Conservation (phyloP, 2,888 invertebrate genomes). For the Hypena proboscidalis region DNA sequence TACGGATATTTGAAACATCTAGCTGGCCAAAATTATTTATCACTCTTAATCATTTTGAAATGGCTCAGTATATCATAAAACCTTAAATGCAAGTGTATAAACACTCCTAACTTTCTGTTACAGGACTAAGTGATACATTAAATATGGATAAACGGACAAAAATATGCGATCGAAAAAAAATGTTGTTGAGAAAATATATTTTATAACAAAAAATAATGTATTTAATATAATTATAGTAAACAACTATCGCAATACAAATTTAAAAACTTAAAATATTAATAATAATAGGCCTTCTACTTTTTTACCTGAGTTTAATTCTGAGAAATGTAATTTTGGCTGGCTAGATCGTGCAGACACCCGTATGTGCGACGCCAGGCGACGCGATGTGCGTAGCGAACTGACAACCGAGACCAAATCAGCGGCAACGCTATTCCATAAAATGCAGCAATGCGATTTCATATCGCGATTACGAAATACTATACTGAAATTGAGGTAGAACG, state of each 20-base stretch:
- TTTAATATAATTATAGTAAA: background rate
- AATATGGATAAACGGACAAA: background rate
- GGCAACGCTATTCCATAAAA: too few species aligned
- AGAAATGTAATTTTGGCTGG: too few species aligned
- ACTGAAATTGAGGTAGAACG: too few species aligned
- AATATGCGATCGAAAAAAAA: background rate
- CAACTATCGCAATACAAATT: conserved; percentile 1
- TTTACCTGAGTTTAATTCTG: too few species aligned
- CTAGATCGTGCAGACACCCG: too few species aligned
- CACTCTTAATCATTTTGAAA: background rate
- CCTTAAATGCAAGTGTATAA: background rate
- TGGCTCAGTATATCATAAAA: background rate
- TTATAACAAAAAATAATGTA: background rate
- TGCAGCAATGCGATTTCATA: too few species aligned
- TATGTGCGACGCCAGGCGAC: too few species aligned
- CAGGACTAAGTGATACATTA: background rate
- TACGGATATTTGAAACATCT: too few species aligned
- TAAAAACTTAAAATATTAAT: conserved; percentile 1
- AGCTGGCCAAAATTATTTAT: conserved; percentile 1
- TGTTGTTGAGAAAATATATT: background rate
- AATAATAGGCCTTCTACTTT: background rate
- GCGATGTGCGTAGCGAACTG: too few species aligned
- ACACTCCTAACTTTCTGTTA: background rate
- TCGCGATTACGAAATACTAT: too few species aligned
- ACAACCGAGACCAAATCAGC: too few species aligned